Percentiles rank a stretch among this genome's conserved stretches.
These are phyloP conservation scores for Latrodectus hesperus DNA, from an alignment of 2,888 invertebrate species.

Conservation along the genomic window DNA sequence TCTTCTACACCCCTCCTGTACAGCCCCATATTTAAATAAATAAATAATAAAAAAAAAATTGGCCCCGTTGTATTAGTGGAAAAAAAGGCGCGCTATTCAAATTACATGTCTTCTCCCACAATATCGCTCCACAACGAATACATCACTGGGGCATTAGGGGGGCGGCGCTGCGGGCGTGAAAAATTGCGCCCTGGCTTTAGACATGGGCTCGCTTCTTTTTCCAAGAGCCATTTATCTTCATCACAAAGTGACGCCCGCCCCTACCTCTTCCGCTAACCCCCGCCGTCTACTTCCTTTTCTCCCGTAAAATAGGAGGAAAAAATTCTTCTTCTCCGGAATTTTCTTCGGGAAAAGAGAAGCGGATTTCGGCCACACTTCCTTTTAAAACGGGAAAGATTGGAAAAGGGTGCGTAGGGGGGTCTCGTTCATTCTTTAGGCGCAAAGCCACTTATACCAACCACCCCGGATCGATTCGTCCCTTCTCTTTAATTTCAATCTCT, in stretches of 20 bases:
- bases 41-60: constrained; percentile 22
- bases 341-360: constrained; percentile 44
- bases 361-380: constrained; percentile 63
- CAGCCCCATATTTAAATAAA: constrained; percentile 60
- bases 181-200: constrained; percentile 67
- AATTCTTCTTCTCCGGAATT: constrained; percentile 53
- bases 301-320: constrained; percentile 23
- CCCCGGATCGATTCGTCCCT: constrained; percentile 37
- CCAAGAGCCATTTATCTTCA: constrained; percentile 62
- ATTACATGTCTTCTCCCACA: constrained; percentile 64
- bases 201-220: constrained; percentile 47
- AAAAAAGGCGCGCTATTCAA: constrained; percentile 61
- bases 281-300: background rate
- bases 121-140: constrained; percentile 62
- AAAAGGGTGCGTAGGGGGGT: constrained; percentile 8
- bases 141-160: constrained; percentile 66
- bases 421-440: constrained; percentile 35
- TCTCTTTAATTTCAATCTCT: constrained; percentile 64
- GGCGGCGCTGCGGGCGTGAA: constrained; percentile 67
- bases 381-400: constrained; percentile 36
- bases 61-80: constrained; percentile 3
- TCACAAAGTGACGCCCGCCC: constrained; percentile 62
- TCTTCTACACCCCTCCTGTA: constrained; percentile 21
- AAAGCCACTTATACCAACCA: constrained; percentile 64
- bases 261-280: constrained; percentile 1